Evolutionary conservation across 2,888 invertebrate genomes (phyloP), one percentile per base, ranked within the genome.

Genomic region (Stomorhina lunata): DNA sequence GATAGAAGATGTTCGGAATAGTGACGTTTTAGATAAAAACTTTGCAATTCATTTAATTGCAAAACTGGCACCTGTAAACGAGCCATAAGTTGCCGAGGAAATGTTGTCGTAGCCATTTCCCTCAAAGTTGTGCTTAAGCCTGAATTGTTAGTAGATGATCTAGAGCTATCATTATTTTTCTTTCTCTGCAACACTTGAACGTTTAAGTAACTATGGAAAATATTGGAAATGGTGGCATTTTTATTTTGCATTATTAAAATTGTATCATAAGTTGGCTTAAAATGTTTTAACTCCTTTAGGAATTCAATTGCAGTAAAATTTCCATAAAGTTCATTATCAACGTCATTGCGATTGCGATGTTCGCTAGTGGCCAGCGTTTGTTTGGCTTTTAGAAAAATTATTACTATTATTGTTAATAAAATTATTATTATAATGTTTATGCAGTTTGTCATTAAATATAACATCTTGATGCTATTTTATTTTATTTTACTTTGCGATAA

Each of bases 61-160:
- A 90, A 48, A 3, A 87, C 78, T 4, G 90, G 85, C 48, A 86
- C 73, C n/a, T 84, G 29, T 20, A 88, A 22, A 10, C 55, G 59
- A 0, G 83, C 57, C 85, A 88, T 85, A 25, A 85, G 63, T 10
- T 32, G 80, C 37, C 48, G 68, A 17, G 43, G 63, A 32, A 87
- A 84, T 66, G 59, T 57, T 37, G 43, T 20, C 17, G 55, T 69
- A 9, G 63, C 43, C 9, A 57, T 29, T 68, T 37, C 76, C 61
- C 59, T 66, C 15, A 61, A 40, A 27, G 27, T n/a, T n/a, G n/a
- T 17, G 7, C 55, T 15, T 7, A 48, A 15, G 9, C 34, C 20
- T 12, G 37, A 29, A 1, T 29, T 7, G 29, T 50, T 55, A n/a
- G 20, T n/a, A 2, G 37, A 3, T 53, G 29, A 45, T 61, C 32